Evolutionary conservation across 2,797 vertebrate species (phyloP).

Genomic region (Propithecus perrieri): DNA sequence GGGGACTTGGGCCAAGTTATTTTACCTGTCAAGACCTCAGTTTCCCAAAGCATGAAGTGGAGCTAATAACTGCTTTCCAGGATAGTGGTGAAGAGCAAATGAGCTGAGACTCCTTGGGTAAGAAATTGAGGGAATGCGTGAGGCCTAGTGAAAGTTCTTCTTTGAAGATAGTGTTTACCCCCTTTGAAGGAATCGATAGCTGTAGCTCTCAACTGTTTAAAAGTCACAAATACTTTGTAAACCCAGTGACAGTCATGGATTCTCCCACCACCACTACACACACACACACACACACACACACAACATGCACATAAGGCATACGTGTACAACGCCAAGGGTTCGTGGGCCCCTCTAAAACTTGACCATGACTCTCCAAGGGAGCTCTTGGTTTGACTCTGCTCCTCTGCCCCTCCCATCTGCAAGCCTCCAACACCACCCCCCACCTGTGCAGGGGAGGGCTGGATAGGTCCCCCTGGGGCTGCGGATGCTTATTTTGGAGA

Average conservation of each 20-base stretch:
- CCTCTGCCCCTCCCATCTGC: neutral
- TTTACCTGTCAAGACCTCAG: neutral
- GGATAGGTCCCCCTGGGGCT: neutral
- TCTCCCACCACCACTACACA: too few species aligned
- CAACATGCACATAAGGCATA: neutral
- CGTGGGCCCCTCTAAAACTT: neutral
- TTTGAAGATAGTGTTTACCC: neutral
- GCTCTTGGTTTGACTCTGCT: neutral
- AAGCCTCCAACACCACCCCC: neutral
- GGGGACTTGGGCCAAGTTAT: neutral
- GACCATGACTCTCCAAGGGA: neutral
- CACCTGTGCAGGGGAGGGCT: too few species aligned
- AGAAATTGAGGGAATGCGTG: neutral
- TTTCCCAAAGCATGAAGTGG: neutral
- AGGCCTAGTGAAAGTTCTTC: neutral
- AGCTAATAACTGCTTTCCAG: neutral
- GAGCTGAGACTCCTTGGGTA: neutral
- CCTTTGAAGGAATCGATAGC: neutral
- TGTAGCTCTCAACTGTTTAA: neutral
- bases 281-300: too few species aligned
- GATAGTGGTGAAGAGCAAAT: neutral
- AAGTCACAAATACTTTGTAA: neutral
- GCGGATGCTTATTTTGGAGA: neutral
- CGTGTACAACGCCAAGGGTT: accelerated
- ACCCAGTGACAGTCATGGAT: neutral